Base-by-base conservation (phyloP, 2,888 invertebrate species). In the Drosophila buzzatii region DNA sequence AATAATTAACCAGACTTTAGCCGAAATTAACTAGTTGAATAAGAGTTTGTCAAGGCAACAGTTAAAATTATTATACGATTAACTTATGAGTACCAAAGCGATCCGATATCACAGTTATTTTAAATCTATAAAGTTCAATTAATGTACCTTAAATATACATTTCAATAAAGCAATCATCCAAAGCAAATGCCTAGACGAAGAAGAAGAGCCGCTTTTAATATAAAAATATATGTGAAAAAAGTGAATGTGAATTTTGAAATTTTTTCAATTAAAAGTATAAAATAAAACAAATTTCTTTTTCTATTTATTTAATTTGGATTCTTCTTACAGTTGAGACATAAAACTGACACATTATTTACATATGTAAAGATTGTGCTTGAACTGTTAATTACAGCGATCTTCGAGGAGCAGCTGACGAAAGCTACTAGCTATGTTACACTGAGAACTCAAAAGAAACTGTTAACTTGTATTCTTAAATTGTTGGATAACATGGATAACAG, bases 101-200 rank as follows among this genome's bases (percentile, higher is more conserved):
- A 68, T 62, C 44, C 35, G 39, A 79, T 63, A 42, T 39, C 79
- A 75, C 42, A 62, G 53, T 45, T 62, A 39, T 65, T 65, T 62
- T 60, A 39, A 12, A 63, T 73, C 39, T 78, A 56, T 73, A 33
- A 78, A 58, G 37, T 79, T 72, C 60, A 78, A 78, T 78, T 63
- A 61, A 55, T 73, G 73, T 78, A 78, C 67, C 64, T 71, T 44
- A 62, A 59, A 58, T 56, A 65, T 51, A 72, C 53, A 75, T 66
- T 59, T 49, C 42, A 66, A 62, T 81, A 47, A 68, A 68, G 41
- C 72, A 51, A 73, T 51, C 60, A 47, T 41, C 41, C 42, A 12
- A 64, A 51, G 37, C 52, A 59, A 65, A 59, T 65, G 35, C 41
- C 39, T 16, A 45, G 20, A 37, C 16, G 35, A 53, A 23, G 23